Evolutionary conservation across 30 jellyfish, hydroid and myxozoan species (phyloP).

Genomic region (Clytia hemisphaerica): DNA sequence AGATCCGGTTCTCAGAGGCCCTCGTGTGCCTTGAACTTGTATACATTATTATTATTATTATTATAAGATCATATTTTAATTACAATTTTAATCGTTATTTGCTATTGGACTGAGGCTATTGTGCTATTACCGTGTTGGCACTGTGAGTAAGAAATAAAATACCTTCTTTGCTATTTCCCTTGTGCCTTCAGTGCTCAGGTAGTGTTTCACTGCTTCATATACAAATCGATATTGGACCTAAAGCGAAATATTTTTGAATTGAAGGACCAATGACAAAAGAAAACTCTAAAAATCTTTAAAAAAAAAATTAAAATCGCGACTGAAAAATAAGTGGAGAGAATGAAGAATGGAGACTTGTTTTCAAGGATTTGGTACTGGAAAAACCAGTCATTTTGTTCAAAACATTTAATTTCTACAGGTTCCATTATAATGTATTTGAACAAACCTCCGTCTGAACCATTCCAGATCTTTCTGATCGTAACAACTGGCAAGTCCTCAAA

Average conservation of each 20-base stretch:
- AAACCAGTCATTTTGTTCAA: background rate
- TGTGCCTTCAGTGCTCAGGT: slow-evolving; percentile 26
- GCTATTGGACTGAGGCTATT: no score
- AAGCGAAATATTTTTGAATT: background rate
- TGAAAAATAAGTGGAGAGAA: background rate
- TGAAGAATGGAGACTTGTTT: background rate
- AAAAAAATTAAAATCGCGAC: background rate
- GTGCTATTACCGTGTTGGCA: no score
- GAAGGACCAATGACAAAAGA: no score
- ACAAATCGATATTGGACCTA: slow-evolving; percentile 73
- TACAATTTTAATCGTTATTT: no score
- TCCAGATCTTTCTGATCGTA: slow-evolving; percentile 89
- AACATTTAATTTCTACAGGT: background rate
- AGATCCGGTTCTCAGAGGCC: no score
- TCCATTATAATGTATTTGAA: background rate
- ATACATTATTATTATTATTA: no score
- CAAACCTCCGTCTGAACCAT: slow-evolving; percentile 95
- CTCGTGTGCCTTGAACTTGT: no score
- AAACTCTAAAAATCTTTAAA: background rate
- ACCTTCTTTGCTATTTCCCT: slow-evolving; percentile 24
- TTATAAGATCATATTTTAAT: no score
- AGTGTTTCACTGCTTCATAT: slow-evolving; percentile 57
- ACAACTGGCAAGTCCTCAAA: slow-evolving; percentile 70
- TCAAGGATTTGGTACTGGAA: background rate
- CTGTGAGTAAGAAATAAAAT: no score